Conservation (phyloP, 1,140 invertebrate genomes). For the Anoplolepis gracilipes region DNA sequence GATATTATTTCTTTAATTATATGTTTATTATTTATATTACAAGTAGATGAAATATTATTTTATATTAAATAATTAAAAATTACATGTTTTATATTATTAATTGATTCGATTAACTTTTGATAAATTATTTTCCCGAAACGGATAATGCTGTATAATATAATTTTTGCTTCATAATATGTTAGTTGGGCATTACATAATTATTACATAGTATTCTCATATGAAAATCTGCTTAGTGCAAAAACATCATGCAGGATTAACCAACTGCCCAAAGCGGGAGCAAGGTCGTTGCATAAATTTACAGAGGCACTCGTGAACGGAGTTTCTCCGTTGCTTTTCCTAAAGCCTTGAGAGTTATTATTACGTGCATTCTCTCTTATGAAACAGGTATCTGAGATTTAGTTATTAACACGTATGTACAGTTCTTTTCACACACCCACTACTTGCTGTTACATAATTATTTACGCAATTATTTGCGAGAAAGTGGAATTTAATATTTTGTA, state of each 20-base stretch:
- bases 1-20: not conserved
- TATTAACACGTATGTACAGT: slow-evolving; percentile 18
- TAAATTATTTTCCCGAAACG: not conserved
- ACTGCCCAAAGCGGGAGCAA: slow-evolving; percentile 46
- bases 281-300: slow-evolving; percentile 60
- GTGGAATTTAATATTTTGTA: not conserved
- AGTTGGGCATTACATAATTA: slow-evolving; percentile 40
- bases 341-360: slow-evolving; percentile 62
- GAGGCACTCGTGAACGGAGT: slow-evolving; percentile 46
- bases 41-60: not conserved
- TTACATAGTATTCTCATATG: slow-evolving; percentile 32
- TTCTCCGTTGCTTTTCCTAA: slow-evolving; percentile 52
- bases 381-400: slow-evolving; percentile 23
- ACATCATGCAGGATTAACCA: slow-evolving; percentile 44
- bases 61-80: not conserved
- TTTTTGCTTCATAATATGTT: slow-evolving; percentile 30
- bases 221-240: slow-evolving; percentile 54
- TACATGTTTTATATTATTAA: not conserved
- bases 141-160: not conserved
- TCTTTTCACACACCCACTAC: slow-evolving; percentile 15
- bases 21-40: not conserved
- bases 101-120: not conserved
- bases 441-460: slow-evolving; percentile 17
- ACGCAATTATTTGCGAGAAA: slow-evolving; percentile 15
- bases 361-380: slow-evolving; percentile 36